Evolutionary conservation across 2,113 vertebrate species (phyloP).

Genomic region (Ictidomys tridecemlineatus): DNA sequence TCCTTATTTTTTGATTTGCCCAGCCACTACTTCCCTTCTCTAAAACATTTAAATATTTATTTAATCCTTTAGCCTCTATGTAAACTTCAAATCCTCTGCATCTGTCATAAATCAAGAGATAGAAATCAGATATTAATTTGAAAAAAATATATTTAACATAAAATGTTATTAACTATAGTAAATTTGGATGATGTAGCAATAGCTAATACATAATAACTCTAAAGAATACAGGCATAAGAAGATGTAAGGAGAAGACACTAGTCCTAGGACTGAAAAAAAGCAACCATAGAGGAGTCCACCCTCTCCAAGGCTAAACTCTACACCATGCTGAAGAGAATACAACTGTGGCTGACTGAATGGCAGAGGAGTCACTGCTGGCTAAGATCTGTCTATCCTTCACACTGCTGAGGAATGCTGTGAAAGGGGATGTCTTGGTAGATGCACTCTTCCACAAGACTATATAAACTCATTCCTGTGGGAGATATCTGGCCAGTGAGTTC

Average conservation of each 20-base stretch:
- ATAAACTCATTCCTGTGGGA: background rate
- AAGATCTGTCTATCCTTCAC: background rate
- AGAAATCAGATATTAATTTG: background rate
- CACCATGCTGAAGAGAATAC: background rate
- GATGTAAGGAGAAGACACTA: background rate
- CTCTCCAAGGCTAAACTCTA: background rate
- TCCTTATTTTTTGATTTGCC: background rate
- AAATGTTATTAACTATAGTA: background rate
- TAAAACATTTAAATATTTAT: background rate
- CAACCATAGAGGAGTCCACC: background rate
- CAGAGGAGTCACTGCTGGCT: background rate
- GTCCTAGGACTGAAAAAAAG: background rate
- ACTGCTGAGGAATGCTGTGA: background rate
- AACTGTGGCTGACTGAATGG: background rate
- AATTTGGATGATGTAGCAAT: background rate
- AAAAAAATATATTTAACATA: background rate
- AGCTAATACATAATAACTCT: background rate
- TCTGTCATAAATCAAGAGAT: background rate
- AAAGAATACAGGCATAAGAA: background rate
- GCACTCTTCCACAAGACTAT: background rate
- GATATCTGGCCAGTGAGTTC: background rate
- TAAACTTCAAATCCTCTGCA: background rate
- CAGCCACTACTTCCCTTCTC: background rate
- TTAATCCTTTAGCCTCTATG: background rate
- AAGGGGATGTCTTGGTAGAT: background rate